Conservation (phyloP, 1,140 invertebrate species). For the Philotrypesis tridentata region DNA sequence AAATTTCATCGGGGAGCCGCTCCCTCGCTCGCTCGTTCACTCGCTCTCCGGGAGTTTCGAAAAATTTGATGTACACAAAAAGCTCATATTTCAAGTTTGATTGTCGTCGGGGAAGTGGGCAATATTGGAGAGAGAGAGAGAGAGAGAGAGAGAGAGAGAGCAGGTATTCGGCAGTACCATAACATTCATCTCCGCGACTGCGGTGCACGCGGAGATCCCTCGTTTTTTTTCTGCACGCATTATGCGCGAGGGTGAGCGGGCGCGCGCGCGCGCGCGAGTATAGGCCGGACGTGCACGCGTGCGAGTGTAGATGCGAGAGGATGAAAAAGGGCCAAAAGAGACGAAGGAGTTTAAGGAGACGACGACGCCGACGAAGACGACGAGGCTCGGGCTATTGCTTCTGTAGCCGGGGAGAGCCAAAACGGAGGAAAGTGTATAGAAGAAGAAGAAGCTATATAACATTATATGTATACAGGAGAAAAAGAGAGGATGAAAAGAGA, state of each 20-base stretch:
- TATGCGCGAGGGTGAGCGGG: conserved; percentile 27
- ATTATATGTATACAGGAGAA: conserved; percentile 42
- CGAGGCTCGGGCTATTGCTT: too few relatives aligned
- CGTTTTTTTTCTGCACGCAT: conserved; percentile 28
- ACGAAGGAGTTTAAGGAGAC: neutral
- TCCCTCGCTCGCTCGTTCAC: too few relatives aligned
- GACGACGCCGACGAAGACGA: neutral
- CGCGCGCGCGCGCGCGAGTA: conserved; percentile 4
- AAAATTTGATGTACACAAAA: conserved; percentile 34
- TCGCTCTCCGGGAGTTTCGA: too few relatives aligned
- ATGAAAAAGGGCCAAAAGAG: conserved; percentile 39
- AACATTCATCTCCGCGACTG: too few relatives aligned
- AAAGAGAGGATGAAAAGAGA: conserved; percentile 40
- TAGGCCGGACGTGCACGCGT: conserved; percentile 8
- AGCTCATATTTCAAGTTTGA: conserved; percentile 33
- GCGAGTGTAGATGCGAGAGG: conserved; percentile 39
- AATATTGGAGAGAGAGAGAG: too few relatives aligned
- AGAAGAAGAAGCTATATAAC: neutral
- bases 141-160: too few relatives aligned
- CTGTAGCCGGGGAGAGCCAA: neutral
- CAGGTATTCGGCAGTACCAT: conserved; percentile 1
- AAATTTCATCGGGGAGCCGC: too few relatives aligned
- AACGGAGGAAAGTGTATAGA: neutral
- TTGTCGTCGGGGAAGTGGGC: conserved; percentile 18
- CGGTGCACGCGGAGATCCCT: too few relatives aligned